phyloP scores from a whole-genome alignment of 1,140 invertebrate species.

The Solenopsis invicta region DNA sequence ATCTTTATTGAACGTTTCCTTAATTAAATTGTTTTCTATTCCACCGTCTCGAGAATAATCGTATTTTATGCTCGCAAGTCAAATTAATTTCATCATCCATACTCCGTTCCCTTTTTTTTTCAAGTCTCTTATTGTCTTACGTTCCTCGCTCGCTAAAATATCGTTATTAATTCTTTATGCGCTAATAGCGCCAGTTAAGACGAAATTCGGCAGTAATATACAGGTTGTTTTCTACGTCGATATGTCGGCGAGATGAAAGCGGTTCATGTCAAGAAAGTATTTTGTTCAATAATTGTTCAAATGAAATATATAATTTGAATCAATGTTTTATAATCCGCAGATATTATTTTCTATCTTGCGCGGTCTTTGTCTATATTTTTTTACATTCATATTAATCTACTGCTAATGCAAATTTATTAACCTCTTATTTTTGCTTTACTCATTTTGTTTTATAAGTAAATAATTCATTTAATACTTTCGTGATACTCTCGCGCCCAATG shows the following conservation, averaged over 20 bases:
- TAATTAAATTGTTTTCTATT: constrained; percentile 30
- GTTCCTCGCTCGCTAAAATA: constrained; percentile 53
- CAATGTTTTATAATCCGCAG: background rate
- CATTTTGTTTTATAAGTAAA: background rate
- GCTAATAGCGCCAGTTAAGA: constrained; percentile 55
- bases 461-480: background rate
- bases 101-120: background rate
- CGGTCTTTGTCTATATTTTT: background rate
- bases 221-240: constrained; percentile 41
- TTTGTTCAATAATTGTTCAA: background rate
- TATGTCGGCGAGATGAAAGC: background rate
- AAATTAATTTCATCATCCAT: background rate
- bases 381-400: background rate
- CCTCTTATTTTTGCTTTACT: background rate
- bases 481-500: background rate
- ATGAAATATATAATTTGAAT: constrained; percentile 16
- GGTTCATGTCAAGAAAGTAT: constrained; percentile 4
- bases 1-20: constrained; percentile 15
- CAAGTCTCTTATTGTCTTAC: constrained; percentile 57
- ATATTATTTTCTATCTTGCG: constrained; percentile 6
- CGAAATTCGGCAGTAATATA: constrained; percentile 52
- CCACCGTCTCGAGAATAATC: constrained; percentile 18
- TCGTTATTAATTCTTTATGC: constrained; percentile 50
- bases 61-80: constrained; percentile 8
- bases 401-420: background rate